Percentiles rank a stretch among this genome's conserved stretches.
These are phyloP conservation scores for Hiodon alosoides DNA, from an alignment of 2,113 vertebrate genomes.

Conservation along the genomic window DNA sequence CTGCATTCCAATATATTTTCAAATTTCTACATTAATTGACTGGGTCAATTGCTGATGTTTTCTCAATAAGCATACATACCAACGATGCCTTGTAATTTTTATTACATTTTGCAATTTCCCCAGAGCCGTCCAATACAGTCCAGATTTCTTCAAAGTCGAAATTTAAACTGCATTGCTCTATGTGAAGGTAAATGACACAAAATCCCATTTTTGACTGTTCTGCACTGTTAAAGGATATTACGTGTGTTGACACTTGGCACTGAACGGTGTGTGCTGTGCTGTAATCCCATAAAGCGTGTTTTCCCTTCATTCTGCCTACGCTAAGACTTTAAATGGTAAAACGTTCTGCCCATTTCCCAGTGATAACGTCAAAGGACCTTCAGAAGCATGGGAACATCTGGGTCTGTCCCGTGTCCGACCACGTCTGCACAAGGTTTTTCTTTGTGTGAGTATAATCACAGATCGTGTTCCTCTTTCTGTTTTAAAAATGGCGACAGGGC, in stretches of 20 bases:
- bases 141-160: conserved; percentile 95
- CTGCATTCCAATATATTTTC: no score
- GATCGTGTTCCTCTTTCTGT: background rate
- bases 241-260: no score
- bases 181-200: conserved; percentile 79
- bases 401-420: conserved; percentile 97
- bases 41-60: background rate
- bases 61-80: background rate
- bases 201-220: background rate
- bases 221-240: no score
- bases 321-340: background rate
- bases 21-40: no score
- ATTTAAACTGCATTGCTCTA: conserved; percentile 97
- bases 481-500: background rate
- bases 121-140: conserved; percentile 95
- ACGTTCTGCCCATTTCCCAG: conserved; percentile 52
- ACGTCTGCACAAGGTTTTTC: conserved; percentile 98
- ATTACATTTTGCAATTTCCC: conserved; percentile 16
- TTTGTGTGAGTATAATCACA: conserved; percentile 82
- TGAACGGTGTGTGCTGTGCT: no score
- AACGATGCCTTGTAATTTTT: background rate
- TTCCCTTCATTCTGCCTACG: no score
- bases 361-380: conserved; percentile 97
- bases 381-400: conserved; percentile 99
- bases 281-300: no score